Evolutionary conservation across 1,140 invertebrate species (phyloP).

Genomic region (Hycleus cichorii): DNA sequence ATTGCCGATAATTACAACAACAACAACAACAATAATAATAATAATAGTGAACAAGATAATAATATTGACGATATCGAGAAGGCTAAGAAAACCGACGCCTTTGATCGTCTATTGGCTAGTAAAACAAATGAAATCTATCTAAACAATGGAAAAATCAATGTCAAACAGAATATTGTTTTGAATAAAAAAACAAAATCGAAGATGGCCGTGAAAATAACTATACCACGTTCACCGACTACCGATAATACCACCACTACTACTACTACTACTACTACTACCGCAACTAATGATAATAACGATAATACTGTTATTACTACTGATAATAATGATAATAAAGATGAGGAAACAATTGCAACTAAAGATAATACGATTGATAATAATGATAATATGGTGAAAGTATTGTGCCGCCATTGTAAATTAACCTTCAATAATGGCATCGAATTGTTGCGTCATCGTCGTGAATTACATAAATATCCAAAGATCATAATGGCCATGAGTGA

Average conservation of each 20-base stretch:
- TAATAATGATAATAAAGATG: constrained; percentile 1
- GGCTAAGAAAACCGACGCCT: too few relatives aligned
- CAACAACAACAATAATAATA: constrained; percentile 1
- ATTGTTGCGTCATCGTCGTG: constrained; percentile 23
- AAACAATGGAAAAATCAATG: not conserved
- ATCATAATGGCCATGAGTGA: constrained; percentile 17
- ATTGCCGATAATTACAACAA: not conserved
- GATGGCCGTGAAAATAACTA: constrained; percentile 1
- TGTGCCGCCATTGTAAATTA: constrained; percentile 6
- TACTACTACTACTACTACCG: too few relatives aligned
- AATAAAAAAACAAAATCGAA: constrained; percentile 1
- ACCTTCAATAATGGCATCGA: constrained; percentile 21
- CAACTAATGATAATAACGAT: too few relatives aligned
- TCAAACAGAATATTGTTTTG: constrained; percentile 8
- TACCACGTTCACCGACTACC: constrained; percentile 1
- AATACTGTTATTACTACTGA: too few relatives aligned
- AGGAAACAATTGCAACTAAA: not conserved
- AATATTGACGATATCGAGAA: not conserved
- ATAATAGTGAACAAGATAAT: not conserved
- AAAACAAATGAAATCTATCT: too few relatives aligned
- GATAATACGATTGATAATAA: not conserved
- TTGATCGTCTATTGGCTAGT: too few relatives aligned
- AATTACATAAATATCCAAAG: constrained; percentile 16
- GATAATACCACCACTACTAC: not conserved
- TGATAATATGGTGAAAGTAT: not conserved